These are phyloP conservation scores for Parazoanthus darwini DNA, from an alignment of 92 coral and sea anemone species.

Conservation along the genomic window DNA sequence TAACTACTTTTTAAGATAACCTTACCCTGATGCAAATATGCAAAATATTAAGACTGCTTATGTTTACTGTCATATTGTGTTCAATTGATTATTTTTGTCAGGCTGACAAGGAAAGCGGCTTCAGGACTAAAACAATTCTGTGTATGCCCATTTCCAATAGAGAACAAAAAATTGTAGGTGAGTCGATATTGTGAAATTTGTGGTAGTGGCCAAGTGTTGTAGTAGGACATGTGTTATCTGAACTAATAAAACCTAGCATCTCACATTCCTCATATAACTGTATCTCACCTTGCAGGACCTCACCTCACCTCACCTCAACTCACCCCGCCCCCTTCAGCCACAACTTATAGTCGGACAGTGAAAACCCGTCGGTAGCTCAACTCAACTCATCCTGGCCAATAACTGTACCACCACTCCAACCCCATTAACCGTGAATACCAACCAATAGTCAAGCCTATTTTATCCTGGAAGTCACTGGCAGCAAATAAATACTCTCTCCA, in stretches of 20 bases:
- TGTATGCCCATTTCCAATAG: constrained; percentile 91
- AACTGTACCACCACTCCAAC: no score
- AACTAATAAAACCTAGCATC: background rate
- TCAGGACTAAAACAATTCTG: constrained; percentile 82
- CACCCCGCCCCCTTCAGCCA: background rate
- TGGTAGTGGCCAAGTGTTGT: background rate
- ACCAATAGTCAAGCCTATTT: no score
- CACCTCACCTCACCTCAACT: background rate
- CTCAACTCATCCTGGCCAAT: no score
- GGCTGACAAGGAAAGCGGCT: constrained; percentile 86
- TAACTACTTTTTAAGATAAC: no score
- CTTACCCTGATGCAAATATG: no score
- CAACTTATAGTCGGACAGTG: background rate
- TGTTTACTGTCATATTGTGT: no score
- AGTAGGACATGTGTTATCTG: background rate
- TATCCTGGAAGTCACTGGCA: no score
- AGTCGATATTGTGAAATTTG: constrained; percentile 12
- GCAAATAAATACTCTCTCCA: no score
- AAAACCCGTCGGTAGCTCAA: background rate
- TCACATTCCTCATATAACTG: background rate
- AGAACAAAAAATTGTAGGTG: constrained; percentile 79
- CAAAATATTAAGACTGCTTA: no score
- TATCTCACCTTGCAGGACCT: no score
- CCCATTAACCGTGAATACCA: no score
- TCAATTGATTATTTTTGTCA: constrained; percentile 6